Evolutionary conservation across 2,888 invertebrate species (phyloP), one percentile per base, ranked within the genome.

Genomic region (Caradrina kadenii): DNA sequence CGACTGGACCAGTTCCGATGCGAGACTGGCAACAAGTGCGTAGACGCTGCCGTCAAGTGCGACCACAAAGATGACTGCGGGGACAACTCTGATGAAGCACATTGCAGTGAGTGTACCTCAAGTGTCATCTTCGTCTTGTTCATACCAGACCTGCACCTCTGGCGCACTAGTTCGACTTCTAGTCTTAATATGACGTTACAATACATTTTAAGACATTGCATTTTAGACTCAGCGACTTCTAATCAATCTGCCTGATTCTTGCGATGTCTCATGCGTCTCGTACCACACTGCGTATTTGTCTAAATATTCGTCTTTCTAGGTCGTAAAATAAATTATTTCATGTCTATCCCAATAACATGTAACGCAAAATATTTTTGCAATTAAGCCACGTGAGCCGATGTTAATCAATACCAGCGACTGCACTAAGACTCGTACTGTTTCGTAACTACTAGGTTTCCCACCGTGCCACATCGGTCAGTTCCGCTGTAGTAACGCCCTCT

Each of bases 11-110:
- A 99, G 95, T 98, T 98, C 94, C 96, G 98, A 55, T 99, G 98
- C 92, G 97, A 97, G 81, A 96, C 97, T 83, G 98, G 98, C 53
- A 97, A 97, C 88, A 97, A 97, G 86, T 99, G 99, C 92, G 97
- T 99, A 79, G 98, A 98, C 88, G 96, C 96, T 63, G 90, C 96
- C 22, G 95, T 96, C 82, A 96, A 97, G 86, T 99, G 99, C 92
- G 98, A 99, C 94, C 98, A 99, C 93, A 97, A 97, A 90, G 98
- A 98, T 91, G 99, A 99, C 93, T 99, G 99, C 88, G 98, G 97
- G 0, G 98, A 99, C 93, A 98, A 98, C 91, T 98, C 98, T 1
- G 99, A 99, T 89, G 99, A 99, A 92, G 97, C 97, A 76, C 97
- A 97, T 81, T 99, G 99, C 96, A 98, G 98, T 98, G 92, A 97